Percentiles rank a stretch among this genome's conserved stretches.
These are phyloP conservation scores for Drosophila seguyi DNA, from an alignment of 1,140 invertebrate species.

Conservation along the genomic window DNA sequence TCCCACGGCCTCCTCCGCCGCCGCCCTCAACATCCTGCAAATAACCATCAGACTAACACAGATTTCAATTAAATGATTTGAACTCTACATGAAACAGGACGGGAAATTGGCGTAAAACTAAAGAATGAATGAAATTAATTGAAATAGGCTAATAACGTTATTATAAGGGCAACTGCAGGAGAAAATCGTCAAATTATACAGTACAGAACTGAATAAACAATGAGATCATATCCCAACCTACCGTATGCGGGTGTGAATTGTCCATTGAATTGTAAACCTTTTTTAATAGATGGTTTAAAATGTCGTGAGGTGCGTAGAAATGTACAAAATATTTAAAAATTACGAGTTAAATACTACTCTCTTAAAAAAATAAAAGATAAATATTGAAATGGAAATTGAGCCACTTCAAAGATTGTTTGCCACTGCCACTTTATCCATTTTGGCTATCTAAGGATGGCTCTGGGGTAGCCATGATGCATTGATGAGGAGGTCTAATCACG, in stretches of 20 bases:
- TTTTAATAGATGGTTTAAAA: constrained; percentile 58
- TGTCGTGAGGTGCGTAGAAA: constrained; percentile 69
- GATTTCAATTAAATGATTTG: constrained; percentile 48
- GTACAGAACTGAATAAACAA: constrained; percentile 27
- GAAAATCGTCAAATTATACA: constrained; percentile 12
- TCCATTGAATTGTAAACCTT: no score
- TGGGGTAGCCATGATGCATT: background rate
- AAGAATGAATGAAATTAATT: no score
- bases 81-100: constrained; percentile 16
- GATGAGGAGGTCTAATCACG: background rate
- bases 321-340: constrained; percentile 61
- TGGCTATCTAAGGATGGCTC: background rate
- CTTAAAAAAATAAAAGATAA: no score
- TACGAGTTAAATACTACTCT: constrained; percentile 30
- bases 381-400: constrained; percentile 3
- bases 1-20: constrained; percentile 50
- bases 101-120: constrained; percentile 1
- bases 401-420: background rate
- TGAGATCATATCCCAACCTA: constrained; percentile 62
- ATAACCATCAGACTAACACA: constrained; percentile 81
- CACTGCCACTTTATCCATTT: background rate
- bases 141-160: background rate
- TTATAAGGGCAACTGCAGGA: constrained; percentile 4
- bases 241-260: constrained; percentile 86
- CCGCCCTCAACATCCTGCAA: constrained; percentile 86